phyloP scores from a whole-genome alignment of 2,113 vertebrate species.

The Oryzias curvinotus region DNA sequence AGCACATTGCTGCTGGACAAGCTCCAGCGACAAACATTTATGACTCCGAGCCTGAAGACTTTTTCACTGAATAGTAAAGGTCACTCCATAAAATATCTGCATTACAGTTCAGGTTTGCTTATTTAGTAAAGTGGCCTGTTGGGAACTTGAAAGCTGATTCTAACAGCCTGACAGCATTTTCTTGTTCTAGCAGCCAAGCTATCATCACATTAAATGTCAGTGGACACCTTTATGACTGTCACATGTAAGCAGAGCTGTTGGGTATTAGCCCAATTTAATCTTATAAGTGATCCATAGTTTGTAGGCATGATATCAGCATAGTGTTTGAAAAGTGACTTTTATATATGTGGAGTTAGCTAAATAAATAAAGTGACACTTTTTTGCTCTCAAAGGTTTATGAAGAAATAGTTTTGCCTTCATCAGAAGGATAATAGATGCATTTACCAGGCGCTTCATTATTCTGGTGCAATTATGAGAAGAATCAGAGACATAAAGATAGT shows the following conservation, averaged over 20 bases:
- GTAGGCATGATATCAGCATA: constrained; percentile 47
- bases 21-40: constrained; percentile 15
- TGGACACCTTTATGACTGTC: constrained; percentile 56
- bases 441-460: constrained; percentile 47
- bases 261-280: constrained; percentile 50
- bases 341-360: constrained; percentile 46
- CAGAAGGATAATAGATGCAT: constrained; percentile 22
- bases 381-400: constrained; percentile 37
- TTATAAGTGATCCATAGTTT: constrained; percentile 45
- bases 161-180: constrained; percentile 5
- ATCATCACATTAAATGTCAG: constrained; percentile 30
- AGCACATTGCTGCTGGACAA: background rate
- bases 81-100: constrained; percentile 28
- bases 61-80: constrained; percentile 20
- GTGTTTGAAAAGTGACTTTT: constrained; percentile 60
- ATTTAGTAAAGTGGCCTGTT: constrained; percentile 54
- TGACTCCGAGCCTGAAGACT: constrained; percentile 8
- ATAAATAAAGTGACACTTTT: constrained; percentile 30
- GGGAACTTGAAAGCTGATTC: constrained; percentile 25
- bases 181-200: constrained; percentile 13
- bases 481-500: constrained; percentile 5
- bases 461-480: constrained; percentile 37
- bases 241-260: constrained; percentile 35
- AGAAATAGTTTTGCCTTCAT: constrained; percentile 26
- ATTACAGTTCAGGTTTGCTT: constrained; percentile 23